Base-by-base conservation (phyloP, 2,888 invertebrate genomes). In the Tineola bisselliella region DNA sequence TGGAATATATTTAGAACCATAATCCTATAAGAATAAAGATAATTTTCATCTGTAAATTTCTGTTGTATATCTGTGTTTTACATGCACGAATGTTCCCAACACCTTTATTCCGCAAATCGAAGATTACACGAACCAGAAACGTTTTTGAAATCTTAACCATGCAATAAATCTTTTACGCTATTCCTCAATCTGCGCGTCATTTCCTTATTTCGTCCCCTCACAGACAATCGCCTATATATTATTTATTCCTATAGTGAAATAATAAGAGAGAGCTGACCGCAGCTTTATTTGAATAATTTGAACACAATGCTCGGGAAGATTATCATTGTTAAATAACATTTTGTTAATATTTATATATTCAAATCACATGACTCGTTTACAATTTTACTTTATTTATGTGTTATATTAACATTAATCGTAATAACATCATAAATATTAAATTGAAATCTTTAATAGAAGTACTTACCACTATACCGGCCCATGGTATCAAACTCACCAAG, bases 141-240 rank as follows among this genome's bases (percentile, higher is more conserved):
- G 58, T 58, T 58, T 33, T 33, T 25, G 31, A 58, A 58, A 58
- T 58, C 58, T 15, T 58, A 15, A 58, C 31, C 31, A 33, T 33
- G 33, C 74, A 70, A 76, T 76, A 77, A 76, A 76, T 75, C 71
- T 54, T 58, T 65, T 66, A 65, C 64, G 64, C 67, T 67, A 73
- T 68, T 65, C 65, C 64, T 65, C 69, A 66, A 69, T 71, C 67
- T 25, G 25, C 65, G 70, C 54, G 25, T 33, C 60, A 48, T 75
- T 81, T 82, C 82, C 81, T 79, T 77, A 78, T 81, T 76, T 70
- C 68, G 66, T 66, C 65, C 70, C 70, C 70, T 75, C 72, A 69
- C 66, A 44, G 18, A 48, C 68, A 63, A 66, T 65, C 66, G 66
- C 64, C 64, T 66, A 65, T 65, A 63, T 69, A 71, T 70, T 68